These are phyloP conservation scores for Burhinus bistriatus DNA, from an alignment of 2,113 vertebrate genomes.

Conservation along the genomic window DNA sequence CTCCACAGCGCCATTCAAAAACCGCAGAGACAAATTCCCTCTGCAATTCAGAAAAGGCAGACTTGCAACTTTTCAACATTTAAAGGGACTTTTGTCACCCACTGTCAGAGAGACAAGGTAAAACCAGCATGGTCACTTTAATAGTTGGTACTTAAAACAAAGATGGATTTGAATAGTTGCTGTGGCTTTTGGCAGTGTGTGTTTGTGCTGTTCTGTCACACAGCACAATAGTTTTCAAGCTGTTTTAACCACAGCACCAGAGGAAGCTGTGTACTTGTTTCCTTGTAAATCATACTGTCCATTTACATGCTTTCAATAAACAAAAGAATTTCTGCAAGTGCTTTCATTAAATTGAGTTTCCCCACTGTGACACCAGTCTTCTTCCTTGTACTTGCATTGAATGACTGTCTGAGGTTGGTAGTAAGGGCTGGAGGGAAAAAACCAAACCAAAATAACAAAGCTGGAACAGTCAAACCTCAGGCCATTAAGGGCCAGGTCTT, in stretches of 20 bases:
- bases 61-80: conserved; percentile 1
- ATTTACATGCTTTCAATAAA: conserved; percentile 58
- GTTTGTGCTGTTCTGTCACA: background rate
- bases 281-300: conserved; percentile 53
- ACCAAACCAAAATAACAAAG: background rate
- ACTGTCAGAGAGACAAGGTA: background rate
- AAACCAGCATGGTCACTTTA: conserved; percentile 34
- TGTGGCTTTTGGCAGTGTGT: background rate
- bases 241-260: conserved; percentile 11
- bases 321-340: conserved; percentile 36
- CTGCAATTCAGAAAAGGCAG: conserved; percentile 21
- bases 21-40: background rate
- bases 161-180: background rate
- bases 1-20: background rate
- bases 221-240: conserved; percentile 32
- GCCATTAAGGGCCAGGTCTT: background rate
- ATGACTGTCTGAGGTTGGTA: conserved; percentile 10
- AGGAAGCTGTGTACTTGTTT: conserved; percentile 9
- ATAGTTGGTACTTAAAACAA: conserved; percentile 24
- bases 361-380: conserved; percentile 15
- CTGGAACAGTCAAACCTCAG: conserved; percentile 19
- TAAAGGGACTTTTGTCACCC: conserved; percentile 44
- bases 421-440: background rate
- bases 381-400: conserved; percentile 7
- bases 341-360: conserved; percentile 20